Conservation (phyloP, 1,140 invertebrate species). For the Metaphire vulgaris region DNA sequence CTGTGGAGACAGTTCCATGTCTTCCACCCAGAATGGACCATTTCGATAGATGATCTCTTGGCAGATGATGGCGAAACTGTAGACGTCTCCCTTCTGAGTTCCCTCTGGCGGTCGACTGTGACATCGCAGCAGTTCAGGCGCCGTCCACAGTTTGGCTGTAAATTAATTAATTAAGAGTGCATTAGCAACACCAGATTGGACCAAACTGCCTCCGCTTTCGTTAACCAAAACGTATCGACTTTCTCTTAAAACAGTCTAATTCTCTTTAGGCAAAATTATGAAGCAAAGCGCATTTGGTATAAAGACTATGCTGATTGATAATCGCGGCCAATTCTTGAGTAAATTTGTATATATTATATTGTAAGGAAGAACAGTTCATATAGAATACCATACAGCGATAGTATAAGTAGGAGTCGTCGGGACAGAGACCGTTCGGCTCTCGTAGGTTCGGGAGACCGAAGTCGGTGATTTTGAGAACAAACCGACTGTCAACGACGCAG, state of each 20-base stretch:
- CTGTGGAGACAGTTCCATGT: slow-evolving; percentile 54
- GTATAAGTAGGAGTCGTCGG: slow-evolving; percentile 34
- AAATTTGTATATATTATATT: neutral
- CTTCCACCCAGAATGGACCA: slow-evolving; percentile 55
- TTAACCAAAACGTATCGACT: too few species aligned
- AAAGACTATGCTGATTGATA: too few species aligned
- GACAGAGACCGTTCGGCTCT: slow-evolving; percentile 35
- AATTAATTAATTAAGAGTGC: neutral
- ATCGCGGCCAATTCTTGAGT: neutral
- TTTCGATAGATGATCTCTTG: slow-evolving; percentile 66
- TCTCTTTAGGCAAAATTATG: too few species aligned
- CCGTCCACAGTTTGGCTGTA: slow-evolving; percentile 56
- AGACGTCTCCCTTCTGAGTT: slow-evolving; percentile 81
- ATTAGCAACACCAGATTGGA: too few species aligned
- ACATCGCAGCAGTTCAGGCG: slow-evolving; percentile 53
- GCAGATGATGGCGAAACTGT: too few species aligned
- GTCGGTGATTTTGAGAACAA: slow-evolving; percentile 93
- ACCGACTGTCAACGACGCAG: slow-evolving; percentile 92
- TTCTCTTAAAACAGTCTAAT: neutral
- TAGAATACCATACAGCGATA: neutral
- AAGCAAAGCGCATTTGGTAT: too few species aligned
- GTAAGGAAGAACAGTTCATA: neutral
- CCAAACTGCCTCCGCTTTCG: too few species aligned
- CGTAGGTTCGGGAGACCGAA: slow-evolving; percentile 70
- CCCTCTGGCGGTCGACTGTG: slow-evolving; percentile 54